phyloP scores from a whole-genome alignment of 2,888 invertebrate species.

The Latrodectus hesperus region DNA sequence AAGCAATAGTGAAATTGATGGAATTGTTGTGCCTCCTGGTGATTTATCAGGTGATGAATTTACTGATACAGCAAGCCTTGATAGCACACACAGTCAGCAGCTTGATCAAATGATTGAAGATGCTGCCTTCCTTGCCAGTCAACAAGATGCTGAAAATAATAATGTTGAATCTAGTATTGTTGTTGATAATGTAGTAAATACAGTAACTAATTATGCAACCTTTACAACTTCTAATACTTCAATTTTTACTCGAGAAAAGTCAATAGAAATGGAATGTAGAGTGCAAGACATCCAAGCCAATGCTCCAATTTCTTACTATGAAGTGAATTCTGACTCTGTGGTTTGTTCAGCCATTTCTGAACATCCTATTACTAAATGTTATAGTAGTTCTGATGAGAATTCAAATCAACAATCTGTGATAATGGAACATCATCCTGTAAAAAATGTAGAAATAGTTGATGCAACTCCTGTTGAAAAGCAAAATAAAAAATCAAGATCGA shows the following conservation, averaged over 20 bases:
- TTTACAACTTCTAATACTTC: constrained; percentile 13
- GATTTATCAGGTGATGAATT: constrained; percentile 68
- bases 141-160: constrained; percentile 68
- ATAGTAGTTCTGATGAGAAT: constrained; percentile 48
- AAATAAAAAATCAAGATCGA: constrained; percentile 29
- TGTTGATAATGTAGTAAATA: constrained; percentile 9
- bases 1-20: constrained; percentile 35
- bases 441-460: not conserved
- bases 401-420: constrained; percentile 11
- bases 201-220: constrained; percentile 12
- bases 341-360: constrained; percentile 41
- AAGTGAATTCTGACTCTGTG: constrained; percentile 50
- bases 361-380: constrained; percentile 19
- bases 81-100: constrained; percentile 35
- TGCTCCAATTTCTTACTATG: constrained; percentile 22
- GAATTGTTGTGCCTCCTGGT: constrained; percentile 63
- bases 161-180: constrained; percentile 34
- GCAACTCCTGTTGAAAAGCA: not conserved
- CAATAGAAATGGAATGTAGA: constrained; percentile 40
- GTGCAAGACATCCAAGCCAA: constrained; percentile 27
- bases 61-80: constrained; percentile 60
- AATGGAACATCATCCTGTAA: constrained; percentile 5
- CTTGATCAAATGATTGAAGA: constrained; percentile 62
- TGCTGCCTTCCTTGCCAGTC: constrained; percentile 61
- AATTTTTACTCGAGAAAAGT: constrained; percentile 25